phyloP scores from a whole-genome alignment of 1,140 invertebrate species.

The Drosophila oshimai region DNA sequence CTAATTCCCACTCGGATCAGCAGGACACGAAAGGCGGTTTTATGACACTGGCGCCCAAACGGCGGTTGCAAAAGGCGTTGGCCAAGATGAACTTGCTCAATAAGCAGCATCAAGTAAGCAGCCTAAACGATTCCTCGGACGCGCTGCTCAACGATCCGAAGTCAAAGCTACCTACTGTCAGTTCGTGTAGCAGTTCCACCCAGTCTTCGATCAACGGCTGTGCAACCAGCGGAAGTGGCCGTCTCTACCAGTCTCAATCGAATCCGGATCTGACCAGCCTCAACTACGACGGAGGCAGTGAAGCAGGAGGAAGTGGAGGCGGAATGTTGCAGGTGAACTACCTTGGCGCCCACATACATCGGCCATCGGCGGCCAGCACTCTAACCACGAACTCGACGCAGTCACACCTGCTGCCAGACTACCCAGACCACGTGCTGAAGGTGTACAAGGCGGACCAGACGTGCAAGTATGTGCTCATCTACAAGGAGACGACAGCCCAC shows the following conservation, averaged over 20 bases:
- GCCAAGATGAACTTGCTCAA: slow-evolving; percentile 96
- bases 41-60: slow-evolving; percentile 93
- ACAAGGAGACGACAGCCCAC: slow-evolving; percentile 98
- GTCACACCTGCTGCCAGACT: slow-evolving; percentile 85
- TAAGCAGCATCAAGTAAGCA: slow-evolving; percentile 84
- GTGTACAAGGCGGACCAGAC: slow-evolving; percentile 98
- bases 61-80: slow-evolving; percentile 92
- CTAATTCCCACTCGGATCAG: slow-evolving; percentile 70
- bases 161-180: slow-evolving; percentile 45
- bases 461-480: slow-evolving; percentile 98
- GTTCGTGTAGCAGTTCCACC: slow-evolving; percentile 52
- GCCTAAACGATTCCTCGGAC: slow-evolving; percentile 66
- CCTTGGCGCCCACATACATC: slow-evolving; percentile 60
- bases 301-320: slow-evolving; percentile 1
- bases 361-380: slow-evolving; percentile 71
- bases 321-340: slow-evolving; percentile 61
- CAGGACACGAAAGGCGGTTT: slow-evolving; percentile 88
- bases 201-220: slow-evolving; percentile 48
- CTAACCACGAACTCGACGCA: slow-evolving; percentile 53
- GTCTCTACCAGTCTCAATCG: slow-evolving; percentile 92
- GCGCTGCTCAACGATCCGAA: slow-evolving; percentile 58
- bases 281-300: slow-evolving; percentile 87
- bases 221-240: slow-evolving; percentile 25
- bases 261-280: slow-evolving; percentile 93
- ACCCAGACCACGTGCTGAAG: slow-evolving; percentile 98